A percentile compares a stretch with the other conserved stretches of the same genome.
Conservation (phyloP, 2,113 vertebrate species). For the Albula glossodonta region DNA sequence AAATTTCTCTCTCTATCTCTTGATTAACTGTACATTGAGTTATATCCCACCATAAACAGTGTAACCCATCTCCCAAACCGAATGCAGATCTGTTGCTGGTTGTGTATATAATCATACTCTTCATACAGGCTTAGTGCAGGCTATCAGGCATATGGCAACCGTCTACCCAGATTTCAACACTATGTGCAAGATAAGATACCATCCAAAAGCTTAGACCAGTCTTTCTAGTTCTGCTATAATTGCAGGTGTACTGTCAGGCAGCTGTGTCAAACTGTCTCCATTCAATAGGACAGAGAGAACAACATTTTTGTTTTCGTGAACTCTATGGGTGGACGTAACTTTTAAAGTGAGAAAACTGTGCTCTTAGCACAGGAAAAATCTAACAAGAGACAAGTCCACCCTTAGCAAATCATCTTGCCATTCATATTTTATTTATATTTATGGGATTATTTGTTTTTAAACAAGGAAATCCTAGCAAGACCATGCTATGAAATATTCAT, state of each 20-base stretch:
- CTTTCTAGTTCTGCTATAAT: neutral
- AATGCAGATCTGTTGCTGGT: neutral
- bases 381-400: neutral
- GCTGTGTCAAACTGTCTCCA: neutral
- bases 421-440: too few relatives aligned
- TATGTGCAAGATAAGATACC: neutral
- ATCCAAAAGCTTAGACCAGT: neutral
- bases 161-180: neutral
- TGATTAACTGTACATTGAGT: too few relatives aligned
- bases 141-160: neutral
- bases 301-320: neutral
- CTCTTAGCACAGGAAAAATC: neutral
- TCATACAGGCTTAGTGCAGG: neutral
- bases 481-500: neutral
- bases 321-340: neutral
- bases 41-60: neutral
- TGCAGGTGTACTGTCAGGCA: neutral
- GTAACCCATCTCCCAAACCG: neutral
- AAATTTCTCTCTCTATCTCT: too few relatives aligned
- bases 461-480: neutral
- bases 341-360: neutral
- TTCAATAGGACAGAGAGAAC: too few relatives aligned
- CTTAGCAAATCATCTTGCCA: neutral
- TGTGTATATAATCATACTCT: too few relatives aligned
- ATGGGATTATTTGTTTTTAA: neutral